Conservation (phyloP, 2,888 invertebrate species). For the Drosophila birchii region DNA sequence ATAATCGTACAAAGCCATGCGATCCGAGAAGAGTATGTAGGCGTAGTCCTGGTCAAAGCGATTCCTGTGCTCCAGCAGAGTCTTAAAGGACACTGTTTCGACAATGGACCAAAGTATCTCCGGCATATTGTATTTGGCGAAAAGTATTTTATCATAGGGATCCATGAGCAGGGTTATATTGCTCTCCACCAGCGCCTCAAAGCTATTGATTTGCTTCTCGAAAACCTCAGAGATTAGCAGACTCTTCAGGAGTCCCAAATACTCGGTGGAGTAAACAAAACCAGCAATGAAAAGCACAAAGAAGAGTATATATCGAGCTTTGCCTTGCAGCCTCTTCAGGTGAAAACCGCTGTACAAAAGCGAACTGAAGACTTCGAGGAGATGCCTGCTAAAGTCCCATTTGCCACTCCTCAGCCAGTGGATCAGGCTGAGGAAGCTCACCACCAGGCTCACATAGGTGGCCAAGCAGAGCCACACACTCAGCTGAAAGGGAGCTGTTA, state of each 20-base stretch:
- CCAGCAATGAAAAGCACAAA: slow-evolving; percentile 58
- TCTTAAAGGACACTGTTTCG: slow-evolving; percentile 48
- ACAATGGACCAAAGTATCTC: slow-evolving; percentile 50
- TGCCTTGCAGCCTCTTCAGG: slow-evolving; percentile 49
- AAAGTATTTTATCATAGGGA: slow-evolving; percentile 52
- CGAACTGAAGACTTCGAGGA: slow-evolving; percentile 64
- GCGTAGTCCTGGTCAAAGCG: slow-evolving; percentile 61
- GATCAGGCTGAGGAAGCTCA: slow-evolving; percentile 61
- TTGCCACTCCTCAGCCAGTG: slow-evolving; percentile 54
- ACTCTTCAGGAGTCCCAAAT: slow-evolving; percentile 61
- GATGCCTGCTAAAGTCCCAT: slow-evolving; percentile 67
- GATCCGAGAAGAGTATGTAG: slow-evolving; percentile 69
- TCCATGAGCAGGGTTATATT: slow-evolving; percentile 66
- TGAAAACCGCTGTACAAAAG: slow-evolving; percentile 55
- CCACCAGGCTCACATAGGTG: slow-evolving; percentile 52
- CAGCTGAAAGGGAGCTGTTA: slow-evolving; percentile 53
- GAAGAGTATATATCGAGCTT: slow-evolving; percentile 60
- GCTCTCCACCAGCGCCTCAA: slow-evolving; percentile 51
- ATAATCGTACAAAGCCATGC: slow-evolving; percentile 61
- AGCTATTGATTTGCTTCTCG: slow-evolving; percentile 61
- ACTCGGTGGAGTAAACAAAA: slow-evolving; percentile 64
- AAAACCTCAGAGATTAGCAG: slow-evolving; percentile 65
- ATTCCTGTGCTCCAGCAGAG: slow-evolving; percentile 49
- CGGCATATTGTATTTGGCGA: slow-evolving; percentile 51
- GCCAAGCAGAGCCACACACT: slow-evolving; percentile 61